A percentile compares a stretch with the other conserved stretches of the same genome.
These are phyloP conservation scores for Callipepla californica DNA, from an alignment of 2,113 vertebrate genomes.

Conservation along the genomic window DNA sequence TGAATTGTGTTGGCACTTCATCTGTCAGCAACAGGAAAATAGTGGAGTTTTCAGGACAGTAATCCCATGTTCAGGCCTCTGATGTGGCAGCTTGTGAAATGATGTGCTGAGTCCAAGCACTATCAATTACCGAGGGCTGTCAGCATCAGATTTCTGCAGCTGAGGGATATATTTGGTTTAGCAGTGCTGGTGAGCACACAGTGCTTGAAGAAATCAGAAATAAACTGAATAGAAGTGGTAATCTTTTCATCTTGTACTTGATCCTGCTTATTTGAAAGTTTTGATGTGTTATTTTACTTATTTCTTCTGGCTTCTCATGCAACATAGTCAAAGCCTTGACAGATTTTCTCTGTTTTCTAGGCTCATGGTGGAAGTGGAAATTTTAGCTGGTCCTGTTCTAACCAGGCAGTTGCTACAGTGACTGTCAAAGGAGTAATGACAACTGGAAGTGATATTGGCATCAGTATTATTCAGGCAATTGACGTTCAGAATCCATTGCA, in stretches of 20 bases:
- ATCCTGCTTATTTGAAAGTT: neutral
- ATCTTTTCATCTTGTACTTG: neutral
- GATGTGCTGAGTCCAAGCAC: neutral
- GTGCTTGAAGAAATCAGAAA: neutral
- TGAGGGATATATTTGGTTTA: neutral
- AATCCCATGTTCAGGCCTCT: neutral
- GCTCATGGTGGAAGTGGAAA: slow-evolving; percentile 94
- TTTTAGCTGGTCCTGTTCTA: slow-evolving; percentile 94
- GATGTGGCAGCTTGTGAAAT: neutral
- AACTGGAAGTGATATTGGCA: slow-evolving; percentile 87
- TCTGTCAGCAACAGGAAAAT: neutral
- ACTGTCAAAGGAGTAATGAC: slow-evolving; percentile 93
- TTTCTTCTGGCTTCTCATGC: neutral
- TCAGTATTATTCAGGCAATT: slow-evolving; percentile 87
- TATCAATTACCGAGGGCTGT: neutral
- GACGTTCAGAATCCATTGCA: slow-evolving; percentile 91
- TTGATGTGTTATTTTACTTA: neutral
- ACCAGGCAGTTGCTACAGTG: slow-evolving; percentile 86
- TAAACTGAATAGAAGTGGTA: neutral
- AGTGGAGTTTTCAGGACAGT: neutral
- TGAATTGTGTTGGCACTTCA: neutral
- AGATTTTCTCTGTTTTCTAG: slow-evolving; percentile 53
- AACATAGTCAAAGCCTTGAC: neutral
- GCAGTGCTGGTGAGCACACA: neutral
- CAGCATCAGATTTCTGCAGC: neutral